Percentiles rank a stretch among this genome's conserved stretches.
phyloP scores from a whole-genome alignment of 1,140 invertebrate species.

The Drosophila mayri region DNA sequence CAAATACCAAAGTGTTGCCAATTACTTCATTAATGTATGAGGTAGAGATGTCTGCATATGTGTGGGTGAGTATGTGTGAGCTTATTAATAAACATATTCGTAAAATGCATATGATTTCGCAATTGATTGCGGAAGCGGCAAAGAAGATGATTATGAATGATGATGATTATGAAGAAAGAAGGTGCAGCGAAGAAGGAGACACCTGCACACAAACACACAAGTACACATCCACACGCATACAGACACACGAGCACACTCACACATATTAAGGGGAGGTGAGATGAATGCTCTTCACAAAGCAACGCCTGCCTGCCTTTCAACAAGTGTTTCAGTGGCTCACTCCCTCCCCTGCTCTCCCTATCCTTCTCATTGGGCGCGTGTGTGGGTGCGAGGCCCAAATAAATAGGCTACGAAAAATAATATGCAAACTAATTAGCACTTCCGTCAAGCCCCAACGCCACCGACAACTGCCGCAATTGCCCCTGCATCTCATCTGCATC shows the following conservation, averaged over 20 bases:
- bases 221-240: conserved; percentile 23
- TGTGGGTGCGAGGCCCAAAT: conserved; percentile 46
- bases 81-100: conserved; percentile 73
- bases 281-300: conserved; percentile 52
- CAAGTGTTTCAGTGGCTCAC: conserved; percentile 35
- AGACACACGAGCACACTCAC: background rate
- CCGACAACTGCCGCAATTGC: conserved; percentile 22
- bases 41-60: conserved; percentile 83
- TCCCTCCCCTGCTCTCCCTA: background rate
- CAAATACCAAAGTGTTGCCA: conserved; percentile 77
- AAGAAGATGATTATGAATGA: conserved; percentile 8
- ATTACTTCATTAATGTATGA: conserved; percentile 84
- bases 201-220: conserved; percentile 19
- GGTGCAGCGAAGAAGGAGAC: conserved; percentile 56
- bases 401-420: conserved; percentile 73
- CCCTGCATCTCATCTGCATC: conserved; percentile 16
- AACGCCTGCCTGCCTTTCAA: conserved; percentile 57
- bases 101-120: conserved; percentile 36
- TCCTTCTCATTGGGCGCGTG: conserved; percentile 17
- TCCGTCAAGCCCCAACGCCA: conserved; percentile 60
- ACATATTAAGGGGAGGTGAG: conserved; percentile 17
- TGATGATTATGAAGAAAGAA: conserved; percentile 27
- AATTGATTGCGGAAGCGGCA: conserved; percentile 31
- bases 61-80: conserved; percentile 83
- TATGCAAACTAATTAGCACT: conserved; percentile 78